A percentile compares a stretch with the other conserved stretches of the same genome.
phyloP scores from a whole-genome alignment of 1,140 invertebrate genomes.

The Odontomachus brunneus region DNA sequence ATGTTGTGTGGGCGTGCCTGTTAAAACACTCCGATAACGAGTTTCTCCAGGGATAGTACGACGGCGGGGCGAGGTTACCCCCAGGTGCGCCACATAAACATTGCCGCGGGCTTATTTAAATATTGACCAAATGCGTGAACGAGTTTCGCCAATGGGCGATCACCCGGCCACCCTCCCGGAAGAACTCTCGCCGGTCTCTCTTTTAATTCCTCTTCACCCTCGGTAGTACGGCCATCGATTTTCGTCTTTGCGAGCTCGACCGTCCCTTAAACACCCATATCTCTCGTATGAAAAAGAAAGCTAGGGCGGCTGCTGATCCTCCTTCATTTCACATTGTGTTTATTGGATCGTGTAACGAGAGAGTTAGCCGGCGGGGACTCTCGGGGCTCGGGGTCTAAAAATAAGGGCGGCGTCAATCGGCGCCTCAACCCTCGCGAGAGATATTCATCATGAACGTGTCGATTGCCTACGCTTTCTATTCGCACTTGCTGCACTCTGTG shows the following conservation, averaged over 20 bases:
- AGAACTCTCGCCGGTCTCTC: not conserved
- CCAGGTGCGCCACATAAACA: not conserved
- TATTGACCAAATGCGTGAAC: constrained; percentile 21
- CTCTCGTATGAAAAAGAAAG: constrained; percentile 49
- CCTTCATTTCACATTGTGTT: constrained; percentile 60
- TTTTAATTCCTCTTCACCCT: not conserved
- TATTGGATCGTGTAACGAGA: constrained; percentile 63
- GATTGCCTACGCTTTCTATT: constrained; percentile 10
- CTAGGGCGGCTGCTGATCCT: constrained; percentile 51
- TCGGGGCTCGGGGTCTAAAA: constrained; percentile 47
- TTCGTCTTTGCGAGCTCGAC: constrained; percentile 21
- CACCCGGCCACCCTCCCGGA: not conserved
- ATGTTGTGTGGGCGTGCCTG: too few relatives aligned
- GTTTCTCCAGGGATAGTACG: not conserved
- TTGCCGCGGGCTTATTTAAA: constrained; percentile 27
- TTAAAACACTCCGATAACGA: not conserved
- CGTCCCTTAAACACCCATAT: constrained; percentile 41
- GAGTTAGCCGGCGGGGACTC: not conserved
- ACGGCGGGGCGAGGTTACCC: too few relatives aligned
- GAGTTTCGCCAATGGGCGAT: not conserved
- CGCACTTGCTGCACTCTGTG: constrained; percentile 5
- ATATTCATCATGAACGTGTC: constrained; percentile 20
- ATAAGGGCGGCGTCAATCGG: constrained; percentile 58
- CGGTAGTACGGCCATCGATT: constrained; percentile 34
- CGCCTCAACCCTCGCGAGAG: constrained; percentile 28